phyloP scores from a whole-genome alignment of 2,113 vertebrate genomes.

The Lota lota region DNA sequence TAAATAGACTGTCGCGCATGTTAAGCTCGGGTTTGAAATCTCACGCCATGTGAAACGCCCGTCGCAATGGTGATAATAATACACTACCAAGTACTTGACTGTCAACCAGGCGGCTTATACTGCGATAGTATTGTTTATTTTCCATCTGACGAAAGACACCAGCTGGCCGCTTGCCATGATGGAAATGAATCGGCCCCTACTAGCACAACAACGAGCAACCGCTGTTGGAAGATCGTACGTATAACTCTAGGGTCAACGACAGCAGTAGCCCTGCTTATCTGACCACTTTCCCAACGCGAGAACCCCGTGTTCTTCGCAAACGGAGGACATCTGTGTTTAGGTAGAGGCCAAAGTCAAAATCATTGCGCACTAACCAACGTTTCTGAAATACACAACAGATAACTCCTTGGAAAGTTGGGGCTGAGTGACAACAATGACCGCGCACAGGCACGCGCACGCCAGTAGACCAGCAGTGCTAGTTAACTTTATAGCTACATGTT shows the following conservation, averaged over 20 bases:
- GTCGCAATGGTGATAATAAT: constrained; percentile 51
- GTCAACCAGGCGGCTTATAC: constrained; percentile 30
- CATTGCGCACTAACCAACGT: constrained; percentile 3
- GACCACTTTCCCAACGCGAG: constrained; percentile 19
- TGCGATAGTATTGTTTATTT: constrained; percentile 30
- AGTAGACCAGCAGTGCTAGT: too few species aligned
- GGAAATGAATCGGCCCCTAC: constrained; percentile 13
- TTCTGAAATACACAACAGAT: constrained; percentile 16
- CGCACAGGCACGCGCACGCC: too few species aligned
- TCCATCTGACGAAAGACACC: constrained; percentile 29
- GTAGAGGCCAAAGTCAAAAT: constrained; percentile 52
- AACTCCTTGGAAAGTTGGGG: too few species aligned
- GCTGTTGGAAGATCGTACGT: neutral
- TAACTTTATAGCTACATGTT: too few species aligned
- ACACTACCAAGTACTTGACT: constrained; percentile 37
- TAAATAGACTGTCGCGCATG: constrained; percentile 36
- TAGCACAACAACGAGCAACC: constrained; percentile 10
- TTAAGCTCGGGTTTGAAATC: constrained; percentile 8
- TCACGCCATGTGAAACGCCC: constrained; percentile 28
- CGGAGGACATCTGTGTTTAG: constrained; percentile 33
- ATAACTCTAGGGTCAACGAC: constrained; percentile 36
- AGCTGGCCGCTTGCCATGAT: constrained; percentile 37
- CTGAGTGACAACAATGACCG: too few species aligned
- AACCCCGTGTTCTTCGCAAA: constrained; percentile 27
- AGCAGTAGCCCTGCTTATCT: constrained; percentile 40